Evolutionary conservation across 2,888 invertebrate genomes (phyloP).

Genomic region (Leptinotarsa haldemani): DNA sequence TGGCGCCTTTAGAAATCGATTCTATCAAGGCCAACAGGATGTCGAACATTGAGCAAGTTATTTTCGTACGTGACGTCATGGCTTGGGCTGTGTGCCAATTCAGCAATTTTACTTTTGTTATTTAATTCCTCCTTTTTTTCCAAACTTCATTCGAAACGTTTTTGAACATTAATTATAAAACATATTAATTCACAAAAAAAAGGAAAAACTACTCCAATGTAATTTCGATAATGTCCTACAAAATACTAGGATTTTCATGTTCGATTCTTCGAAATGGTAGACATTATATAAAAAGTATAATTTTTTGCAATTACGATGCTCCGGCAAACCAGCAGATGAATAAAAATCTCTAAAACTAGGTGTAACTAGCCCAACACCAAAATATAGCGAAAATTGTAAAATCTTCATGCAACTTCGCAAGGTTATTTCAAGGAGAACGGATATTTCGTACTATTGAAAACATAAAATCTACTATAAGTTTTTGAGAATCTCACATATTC

Average conservation of each 20-base stretch:
- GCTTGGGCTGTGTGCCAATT: conserved; percentile 48
- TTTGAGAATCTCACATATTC: background rate
- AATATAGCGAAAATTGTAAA: conserved; percentile 2
- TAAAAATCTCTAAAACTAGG: background rate
- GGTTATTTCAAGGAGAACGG: conserved; percentile 32
- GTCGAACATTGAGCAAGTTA: conserved; percentile 27
- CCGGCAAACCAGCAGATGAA: background rate
- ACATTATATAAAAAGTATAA: background rate
- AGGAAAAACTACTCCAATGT: no score
- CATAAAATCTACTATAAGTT: background rate
- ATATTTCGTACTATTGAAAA: conserved; percentile 10
- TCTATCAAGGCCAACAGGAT: conserved; percentile 45
- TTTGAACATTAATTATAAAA: no score
- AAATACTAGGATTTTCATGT: no score
- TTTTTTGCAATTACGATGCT: background rate
- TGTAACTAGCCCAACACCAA: conserved; percentile 10
- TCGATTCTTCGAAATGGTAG: background rate
- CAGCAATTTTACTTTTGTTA: conserved; percentile 12
- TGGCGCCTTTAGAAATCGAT: conserved; percentile 40
- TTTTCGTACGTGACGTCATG: conserved; percentile 44
- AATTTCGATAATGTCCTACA: no score
- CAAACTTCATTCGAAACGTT: no score
- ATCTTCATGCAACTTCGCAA: conserved; percentile 33
- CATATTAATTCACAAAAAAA: no score
- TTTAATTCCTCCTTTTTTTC: background rate